A percentile compares a stretch with the other conserved stretches of the same genome.
Conservation (phyloP, 2,888 invertebrate species). For the Lasioglossum oenotherae region DNA sequence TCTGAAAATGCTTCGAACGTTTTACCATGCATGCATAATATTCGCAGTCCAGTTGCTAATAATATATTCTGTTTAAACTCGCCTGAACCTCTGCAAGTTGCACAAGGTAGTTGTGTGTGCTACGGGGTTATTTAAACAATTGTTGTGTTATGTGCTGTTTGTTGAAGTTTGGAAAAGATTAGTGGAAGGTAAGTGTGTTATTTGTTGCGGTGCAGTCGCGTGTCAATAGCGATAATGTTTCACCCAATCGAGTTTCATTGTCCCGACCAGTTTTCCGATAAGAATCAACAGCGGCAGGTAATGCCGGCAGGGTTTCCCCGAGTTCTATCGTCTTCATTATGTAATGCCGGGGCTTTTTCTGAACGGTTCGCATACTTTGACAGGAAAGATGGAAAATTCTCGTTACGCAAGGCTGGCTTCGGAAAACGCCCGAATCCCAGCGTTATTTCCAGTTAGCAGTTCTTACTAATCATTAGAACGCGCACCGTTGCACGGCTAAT, state of each 20-base stretch:
- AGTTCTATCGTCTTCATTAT: constrained; percentile 50
- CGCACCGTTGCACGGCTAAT: constrained; percentile 54
- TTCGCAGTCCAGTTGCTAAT: not conserved
- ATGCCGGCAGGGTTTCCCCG: constrained; percentile 62
- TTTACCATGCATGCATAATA: not conserved
- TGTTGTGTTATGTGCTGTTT: not conserved
- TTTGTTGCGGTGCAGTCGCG: not conserved
- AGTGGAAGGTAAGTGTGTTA: not conserved
- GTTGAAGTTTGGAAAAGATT: not conserved
- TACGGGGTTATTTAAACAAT: not conserved
- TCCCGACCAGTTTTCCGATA: constrained; percentile 49
- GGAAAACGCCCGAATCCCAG: constrained; percentile 65
- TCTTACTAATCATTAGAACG: constrained; percentile 62
- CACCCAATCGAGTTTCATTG: constrained; percentile 23
- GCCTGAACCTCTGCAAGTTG: not conserved
- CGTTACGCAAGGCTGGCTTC: constrained; percentile 67
- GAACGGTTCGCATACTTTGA: constrained; percentile 42
- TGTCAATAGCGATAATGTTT: constrained; percentile 1
- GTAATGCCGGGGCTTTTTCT: constrained; percentile 54
- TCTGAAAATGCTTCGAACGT: not conserved
- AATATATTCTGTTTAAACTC: not conserved
- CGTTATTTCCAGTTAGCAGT: constrained; percentile 60
- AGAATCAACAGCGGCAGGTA: constrained; percentile 52
- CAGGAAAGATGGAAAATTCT: constrained; percentile 68
- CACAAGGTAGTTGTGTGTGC: not conserved